Evolutionary conservation across 2,113 vertebrate species (phyloP).

Genomic region (Ameiurus melas): DNA sequence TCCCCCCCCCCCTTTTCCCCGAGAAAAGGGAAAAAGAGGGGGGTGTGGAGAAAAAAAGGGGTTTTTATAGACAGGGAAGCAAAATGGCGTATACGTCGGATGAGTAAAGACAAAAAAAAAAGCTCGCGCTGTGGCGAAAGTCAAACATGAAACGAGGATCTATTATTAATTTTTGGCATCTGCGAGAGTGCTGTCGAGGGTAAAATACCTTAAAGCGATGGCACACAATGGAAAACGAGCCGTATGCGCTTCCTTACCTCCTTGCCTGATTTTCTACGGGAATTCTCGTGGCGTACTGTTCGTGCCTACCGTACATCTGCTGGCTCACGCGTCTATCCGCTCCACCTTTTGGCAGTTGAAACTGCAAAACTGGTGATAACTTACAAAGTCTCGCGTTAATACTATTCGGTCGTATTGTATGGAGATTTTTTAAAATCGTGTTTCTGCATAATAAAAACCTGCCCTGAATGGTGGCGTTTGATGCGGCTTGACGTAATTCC

Average conservation of each 20-base stretch:
- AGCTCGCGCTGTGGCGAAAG: constrained; percentile 73
- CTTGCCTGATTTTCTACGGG: constrained; percentile 67
- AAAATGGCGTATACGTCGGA: constrained; percentile 94
- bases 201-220: constrained; percentile 65
- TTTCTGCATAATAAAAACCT: constrained; percentile 63
- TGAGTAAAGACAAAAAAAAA: constrained; percentile 73
- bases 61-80: constrained; percentile 82
- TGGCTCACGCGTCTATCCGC: constrained; percentile 76
- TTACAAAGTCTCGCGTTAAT: constrained; percentile 82
- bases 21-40: no score
- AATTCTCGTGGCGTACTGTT: constrained; percentile 75
- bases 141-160: constrained; percentile 71
- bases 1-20: no score
- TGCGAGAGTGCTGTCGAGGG: constrained; percentile 62
- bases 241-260: constrained; percentile 74
- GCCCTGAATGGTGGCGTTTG: constrained; percentile 59
- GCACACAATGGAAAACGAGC: constrained; percentile 58
- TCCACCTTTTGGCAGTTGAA: constrained; percentile 82
- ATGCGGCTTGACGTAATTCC: constrained; percentile 71
- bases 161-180: constrained; percentile 69
- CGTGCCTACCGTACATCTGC: constrained; percentile 68
- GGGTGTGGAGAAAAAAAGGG: no score
- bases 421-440: constrained; percentile 52
- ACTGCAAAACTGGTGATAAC: constrained; percentile 72
- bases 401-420: constrained; percentile 60